Evolutionary conservation across 2,113 vertebrate species (phyloP), one percentile per base, ranked within the genome.

Genomic region (Typhlomys cinereus): DNA sequence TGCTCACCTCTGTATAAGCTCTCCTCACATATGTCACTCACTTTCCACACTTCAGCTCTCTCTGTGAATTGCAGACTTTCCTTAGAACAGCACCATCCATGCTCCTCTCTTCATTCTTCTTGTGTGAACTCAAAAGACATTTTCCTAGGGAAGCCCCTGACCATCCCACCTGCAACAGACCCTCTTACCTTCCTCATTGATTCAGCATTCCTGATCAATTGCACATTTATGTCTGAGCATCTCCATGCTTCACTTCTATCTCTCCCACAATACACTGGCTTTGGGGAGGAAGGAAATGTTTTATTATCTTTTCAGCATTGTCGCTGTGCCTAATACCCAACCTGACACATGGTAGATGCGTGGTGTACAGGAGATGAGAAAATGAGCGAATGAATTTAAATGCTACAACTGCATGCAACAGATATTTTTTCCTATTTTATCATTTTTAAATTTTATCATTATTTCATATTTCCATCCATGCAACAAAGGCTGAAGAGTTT

Each of bases 151-250:
- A 21, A 4, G 59, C 36, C 31, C 34, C 41, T 13, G 31, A 18
- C 48, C 67, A 25, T 10, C 5, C 2, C 0, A 12, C 21, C 25
- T 48, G 29, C n/a, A 1, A 10, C 1, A 6, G 3, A 25, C 9
- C 15, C 23, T 54, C 23, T 52, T n/a, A 69, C 52, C 46, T n/a
- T 73, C 52, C 91, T 69, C 50, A n/a, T n/a, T n/a, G n/a, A n/a
- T 25, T 13, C 18, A 54, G 12, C 5, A 2, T 11, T 31, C 10
- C 12, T 41, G 15, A 11, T 75, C 23, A 61, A 25, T 0, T 73
- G 4, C 0, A 78, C 59, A 8, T 25, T 1, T 13, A 18, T 27
- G 9, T 25, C 13, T 69, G 11, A 23, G 36, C 2, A 15, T 62
- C 50, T 82, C 7, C 29, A 18, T 3, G 1, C 3, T 2, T 50